These are phyloP conservation scores for Champsocephalus esox DNA, from an alignment of 2,797 vertebrate genomes.

Conservation along the genomic window DNA sequence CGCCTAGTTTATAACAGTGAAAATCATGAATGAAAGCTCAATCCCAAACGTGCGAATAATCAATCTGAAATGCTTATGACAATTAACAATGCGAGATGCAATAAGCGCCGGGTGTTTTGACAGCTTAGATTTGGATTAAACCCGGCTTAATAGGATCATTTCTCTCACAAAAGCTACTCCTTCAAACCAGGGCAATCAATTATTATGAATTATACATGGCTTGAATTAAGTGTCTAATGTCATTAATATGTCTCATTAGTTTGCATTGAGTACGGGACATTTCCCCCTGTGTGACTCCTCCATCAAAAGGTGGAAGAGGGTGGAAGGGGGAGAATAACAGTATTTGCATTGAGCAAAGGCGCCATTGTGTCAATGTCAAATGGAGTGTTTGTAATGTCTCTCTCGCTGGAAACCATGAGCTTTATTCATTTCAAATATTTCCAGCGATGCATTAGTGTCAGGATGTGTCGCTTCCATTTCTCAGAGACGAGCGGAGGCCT, in stretches of 20 bases:
- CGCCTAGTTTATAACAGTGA: conserved; percentile 84
- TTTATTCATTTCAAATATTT: conserved; percentile 85
- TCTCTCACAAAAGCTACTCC: conserved; percentile 95
- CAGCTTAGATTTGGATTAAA: conserved; percentile 97
- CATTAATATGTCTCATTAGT: conserved; percentile 99
- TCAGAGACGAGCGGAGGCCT: conserved; percentile 70
- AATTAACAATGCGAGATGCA: conserved; percentile 91
- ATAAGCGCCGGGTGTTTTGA: conserved; percentile 92
- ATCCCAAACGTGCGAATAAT: conserved; percentile 91
- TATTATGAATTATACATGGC: conserved; percentile 99
- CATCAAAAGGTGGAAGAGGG: conserved; percentile 58
- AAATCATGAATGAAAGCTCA: conserved; percentile 93
- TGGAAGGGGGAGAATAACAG: conserved; percentile 64
- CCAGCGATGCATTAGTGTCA: conserved; percentile 82
- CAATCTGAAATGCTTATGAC: conserved; percentile 96
- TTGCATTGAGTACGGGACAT: conserved; percentile 88
- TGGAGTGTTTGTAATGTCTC: conserved; percentile 76
- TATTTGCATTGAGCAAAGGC: conserved; percentile 82
- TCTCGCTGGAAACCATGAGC: conserved; percentile 60
- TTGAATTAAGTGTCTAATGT: conserved; percentile 94
- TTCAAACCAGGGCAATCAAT: conserved; percentile 94
- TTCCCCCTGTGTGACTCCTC: conserved; percentile 70
- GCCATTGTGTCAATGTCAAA: conserved; percentile 82
- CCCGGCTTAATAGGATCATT: conserved; percentile 95
- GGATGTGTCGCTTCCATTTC: conserved; percentile 78